These are phyloP conservation scores for Drosophila ambigua DNA, from an alignment of 1,140 invertebrate species.

Conservation along the genomic window DNA sequence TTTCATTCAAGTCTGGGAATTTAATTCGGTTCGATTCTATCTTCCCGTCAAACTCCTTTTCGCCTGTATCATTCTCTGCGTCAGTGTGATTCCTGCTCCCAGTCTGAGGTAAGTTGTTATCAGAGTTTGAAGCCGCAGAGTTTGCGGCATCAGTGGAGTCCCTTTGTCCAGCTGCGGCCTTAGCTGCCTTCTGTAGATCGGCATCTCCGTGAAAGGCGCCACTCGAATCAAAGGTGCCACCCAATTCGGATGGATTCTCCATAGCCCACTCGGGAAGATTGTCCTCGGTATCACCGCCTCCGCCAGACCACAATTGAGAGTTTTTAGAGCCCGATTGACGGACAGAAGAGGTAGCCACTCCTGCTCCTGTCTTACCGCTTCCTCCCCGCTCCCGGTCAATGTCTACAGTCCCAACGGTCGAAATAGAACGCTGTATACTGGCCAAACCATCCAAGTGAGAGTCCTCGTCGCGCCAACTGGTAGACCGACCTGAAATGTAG, in stretches of 20 bases:
- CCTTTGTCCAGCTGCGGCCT: background rate
- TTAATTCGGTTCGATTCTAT: background rate
- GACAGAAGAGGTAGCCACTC: background rate
- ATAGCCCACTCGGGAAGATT: slow-evolving; percentile 91
- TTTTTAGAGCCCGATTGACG: slow-evolving; percentile 35
- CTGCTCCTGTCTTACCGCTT: slow-evolving; percentile 13
- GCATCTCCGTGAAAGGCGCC: slow-evolving; percentile 91
- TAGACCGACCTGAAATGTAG: slow-evolving; percentile 79
- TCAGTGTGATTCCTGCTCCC: background rate
- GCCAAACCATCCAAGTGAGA: slow-evolving; percentile 40
- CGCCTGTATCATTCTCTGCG: background rate
- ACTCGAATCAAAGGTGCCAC: slow-evolving; percentile 93
- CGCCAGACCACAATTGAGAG: slow-evolving; percentile 40
- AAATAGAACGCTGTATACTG: slow-evolving; percentile 66
- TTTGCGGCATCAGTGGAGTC: background rate
- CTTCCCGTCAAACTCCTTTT: background rate
- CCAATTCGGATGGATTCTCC: slow-evolving; percentile 90
- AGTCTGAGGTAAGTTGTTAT: background rate
- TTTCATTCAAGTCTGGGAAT: background rate
- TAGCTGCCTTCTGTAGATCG: slow-evolving; percentile 6
- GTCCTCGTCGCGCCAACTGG: slow-evolving; percentile 89
- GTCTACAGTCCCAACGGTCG: slow-evolving; percentile 50
- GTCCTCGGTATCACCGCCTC: slow-evolving; percentile 84
- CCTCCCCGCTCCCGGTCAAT: slow-evolving; percentile 36
- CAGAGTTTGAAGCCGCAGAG: background rate